Evolutionary conservation across 2,797 vertebrate genomes (phyloP), one percentile per base, ranked within the genome.

Genomic region (Spea hammondii): DNA sequence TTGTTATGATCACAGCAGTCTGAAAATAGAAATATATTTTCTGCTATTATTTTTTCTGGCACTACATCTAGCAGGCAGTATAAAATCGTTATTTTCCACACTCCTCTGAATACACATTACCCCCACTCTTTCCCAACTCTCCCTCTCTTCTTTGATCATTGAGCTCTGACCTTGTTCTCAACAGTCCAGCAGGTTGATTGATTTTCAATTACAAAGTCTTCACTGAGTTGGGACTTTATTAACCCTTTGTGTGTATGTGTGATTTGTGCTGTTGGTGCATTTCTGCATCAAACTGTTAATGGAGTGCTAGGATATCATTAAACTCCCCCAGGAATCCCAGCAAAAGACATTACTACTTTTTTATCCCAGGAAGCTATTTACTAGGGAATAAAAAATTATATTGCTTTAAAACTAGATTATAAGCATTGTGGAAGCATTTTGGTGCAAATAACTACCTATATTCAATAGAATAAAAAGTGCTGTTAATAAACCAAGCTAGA

Each of bases 111-210:
- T 72, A 81, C 79, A 51, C 74, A 8, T 50, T 60, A 62, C 12
- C 1, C 47, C 71, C 66, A 76, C 69, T 62, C 74, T 69, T 71
- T 80, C 50, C 59, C 74, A 75, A 72, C 69, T 76, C 76, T 81
- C 78, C 74, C 65, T n/a, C 51, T 70, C 44, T 48, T 65, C 83
- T 86, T 80, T 84, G 83, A 88, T 86, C 83, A 70, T 48, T 45
- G 83, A 84, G 74, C 77, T 65, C 83, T 85, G 82, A 80, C 77
- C 80, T 68, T 78, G 78, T 73, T 82, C 74, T 80, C 83, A 80
- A 84, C 79, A 67, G 74, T 69, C 76, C 79, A 84, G 68, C 83
- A 81, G 53, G 81, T 85, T 74, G 65, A 82, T 67, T 81, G 78
- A 74, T 84, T 86, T 83, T 74, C 70, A 86, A 86, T 87, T 82